Evolutionary conservation across 1,140 invertebrate genomes (phyloP).

Genomic region (Drosophila tsacasi): DNA sequence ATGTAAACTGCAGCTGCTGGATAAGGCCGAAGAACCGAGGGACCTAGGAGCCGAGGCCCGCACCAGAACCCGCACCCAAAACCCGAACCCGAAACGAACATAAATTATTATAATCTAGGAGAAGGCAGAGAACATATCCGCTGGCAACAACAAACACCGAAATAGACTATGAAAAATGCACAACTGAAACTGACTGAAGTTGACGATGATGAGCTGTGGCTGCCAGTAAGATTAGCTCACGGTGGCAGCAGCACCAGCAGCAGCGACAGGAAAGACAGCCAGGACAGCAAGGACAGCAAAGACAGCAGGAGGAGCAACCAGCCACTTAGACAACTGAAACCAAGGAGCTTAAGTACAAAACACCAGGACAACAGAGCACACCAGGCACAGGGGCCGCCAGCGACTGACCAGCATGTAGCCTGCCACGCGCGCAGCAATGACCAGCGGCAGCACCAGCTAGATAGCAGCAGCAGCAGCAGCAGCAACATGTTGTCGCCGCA

Average conservation of each 20-base stretch:
- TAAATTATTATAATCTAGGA: conserved; percentile 43
- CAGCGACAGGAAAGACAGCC: conserved; percentile 5
- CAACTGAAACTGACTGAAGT: conserved; percentile 81
- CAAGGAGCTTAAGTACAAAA: conserved; percentile 81
- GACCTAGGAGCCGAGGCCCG: conserved; percentile 7
- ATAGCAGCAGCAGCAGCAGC: conserved; percentile 36
- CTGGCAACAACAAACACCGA: conserved; percentile 74
- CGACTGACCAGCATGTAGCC: conserved; percentile 46
- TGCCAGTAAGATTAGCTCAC: conserved; percentile 57
- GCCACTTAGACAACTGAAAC: conserved; percentile 66
- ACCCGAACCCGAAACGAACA: conserved; percentile 18
- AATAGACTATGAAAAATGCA: conserved; percentile 84
- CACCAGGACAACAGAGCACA: conserved; percentile 44
- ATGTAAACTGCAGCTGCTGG: conserved; percentile 62
- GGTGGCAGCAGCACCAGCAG: conserved; percentile 42
- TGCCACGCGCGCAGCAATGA: conserved; percentile 38
- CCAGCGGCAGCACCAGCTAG: conserved; percentile 40
- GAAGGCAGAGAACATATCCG: conserved; percentile 64
- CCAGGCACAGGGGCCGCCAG: conserved; percentile 34
- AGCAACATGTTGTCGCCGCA: conserved; percentile 52
- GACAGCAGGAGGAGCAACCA: conserved; percentile 30
- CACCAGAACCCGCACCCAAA: conserved; percentile 12
- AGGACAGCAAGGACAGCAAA: conserved; percentile 32
- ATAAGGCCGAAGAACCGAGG: conserved; percentile 31
- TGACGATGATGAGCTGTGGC: conserved; percentile 77